phyloP scores from a whole-genome alignment of 2,797 vertebrate species.

The Oryzias dopingdopingensis region DNA sequence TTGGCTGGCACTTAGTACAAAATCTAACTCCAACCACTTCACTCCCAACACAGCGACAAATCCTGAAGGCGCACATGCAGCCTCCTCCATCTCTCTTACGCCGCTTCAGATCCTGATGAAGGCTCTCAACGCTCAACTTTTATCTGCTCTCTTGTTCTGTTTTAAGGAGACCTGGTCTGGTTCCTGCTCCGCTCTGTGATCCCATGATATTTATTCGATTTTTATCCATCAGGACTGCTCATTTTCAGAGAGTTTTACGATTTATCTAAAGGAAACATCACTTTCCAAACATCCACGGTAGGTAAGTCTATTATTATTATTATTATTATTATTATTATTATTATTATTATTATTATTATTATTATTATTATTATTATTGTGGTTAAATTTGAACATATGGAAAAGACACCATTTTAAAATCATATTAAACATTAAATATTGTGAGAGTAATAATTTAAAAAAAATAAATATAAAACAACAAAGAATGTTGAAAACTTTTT shows the following conservation, averaged over 20 bases:
- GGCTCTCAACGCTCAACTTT: slow-evolving; percentile 54
- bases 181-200: slow-evolving; percentile 10
- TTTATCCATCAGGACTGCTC: slow-evolving; percentile 44
- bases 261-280: slow-evolving; percentile 64
- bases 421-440: no score
- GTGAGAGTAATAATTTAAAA: not conserved
- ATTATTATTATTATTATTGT: slow-evolving; percentile 4
- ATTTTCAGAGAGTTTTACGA: slow-evolving; percentile 41
- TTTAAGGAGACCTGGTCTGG: slow-evolving; percentile 29
- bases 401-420: not conserved
- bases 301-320: slow-evolving; percentile 39
- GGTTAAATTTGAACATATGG: not conserved
- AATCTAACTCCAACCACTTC: slow-evolving; percentile 78
- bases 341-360: slow-evolving; percentile 12
- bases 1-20: slow-evolving; percentile 82
- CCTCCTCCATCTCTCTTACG: slow-evolving; percentile 62
- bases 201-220: slow-evolving; percentile 23
- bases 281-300: slow-evolving; percentile 48
- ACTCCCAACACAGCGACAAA: slow-evolving; percentile 76
- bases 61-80: slow-evolving; percentile 71
- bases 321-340: slow-evolving; percentile 13
- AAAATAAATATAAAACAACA: not conserved
- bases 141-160: slow-evolving; percentile 27
- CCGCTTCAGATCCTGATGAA: slow-evolving; percentile 46
- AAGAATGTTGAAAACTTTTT: not conserved